Conservation (phyloP, 2,797 vertebrate genomes). For the Catharus ustulatus region DNA sequence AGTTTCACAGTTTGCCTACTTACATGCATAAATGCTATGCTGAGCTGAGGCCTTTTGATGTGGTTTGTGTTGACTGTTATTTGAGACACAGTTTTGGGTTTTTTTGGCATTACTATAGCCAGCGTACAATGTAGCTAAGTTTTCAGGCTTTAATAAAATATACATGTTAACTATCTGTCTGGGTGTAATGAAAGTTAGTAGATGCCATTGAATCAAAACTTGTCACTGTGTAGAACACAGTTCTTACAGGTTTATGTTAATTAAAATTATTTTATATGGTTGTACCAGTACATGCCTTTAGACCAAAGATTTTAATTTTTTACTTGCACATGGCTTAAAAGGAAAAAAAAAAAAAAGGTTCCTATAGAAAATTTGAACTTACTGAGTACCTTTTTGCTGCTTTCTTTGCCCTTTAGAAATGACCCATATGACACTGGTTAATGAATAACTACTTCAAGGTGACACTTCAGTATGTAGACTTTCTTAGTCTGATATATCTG, state of each 20-base stretch:
- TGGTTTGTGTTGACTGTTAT: not conserved
- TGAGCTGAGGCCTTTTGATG: not conserved
- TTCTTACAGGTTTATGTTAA: not conserved
- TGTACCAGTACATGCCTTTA: not conserved
- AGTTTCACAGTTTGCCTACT: not conserved
- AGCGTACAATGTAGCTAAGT: not conserved
- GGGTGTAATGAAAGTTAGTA: not conserved
- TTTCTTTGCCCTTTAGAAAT: not conserved
- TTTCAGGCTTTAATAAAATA: not conserved
- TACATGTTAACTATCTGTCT: not conserved
- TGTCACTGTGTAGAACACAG: not conserved
- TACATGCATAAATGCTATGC: not conserved
- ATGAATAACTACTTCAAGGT: not conserved
- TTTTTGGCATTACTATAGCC: not conserved
- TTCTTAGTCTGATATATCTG: not conserved
- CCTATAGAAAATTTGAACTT: not conserved
- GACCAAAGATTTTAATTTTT: not conserved
- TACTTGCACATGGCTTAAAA: not conserved
- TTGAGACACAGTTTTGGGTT: not conserved
- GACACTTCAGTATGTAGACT: not conserved
- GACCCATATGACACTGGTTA: not conserved
- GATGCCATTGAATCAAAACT: not conserved
- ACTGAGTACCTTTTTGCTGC: not conserved
- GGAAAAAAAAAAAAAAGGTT: not conserved
- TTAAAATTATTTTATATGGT: not conserved